Base-by-base conservation (phyloP, 30 jellyfish, hydroid and myxozoan genomes). In the Aurelia aurita complex sp. Pacific region DNA sequence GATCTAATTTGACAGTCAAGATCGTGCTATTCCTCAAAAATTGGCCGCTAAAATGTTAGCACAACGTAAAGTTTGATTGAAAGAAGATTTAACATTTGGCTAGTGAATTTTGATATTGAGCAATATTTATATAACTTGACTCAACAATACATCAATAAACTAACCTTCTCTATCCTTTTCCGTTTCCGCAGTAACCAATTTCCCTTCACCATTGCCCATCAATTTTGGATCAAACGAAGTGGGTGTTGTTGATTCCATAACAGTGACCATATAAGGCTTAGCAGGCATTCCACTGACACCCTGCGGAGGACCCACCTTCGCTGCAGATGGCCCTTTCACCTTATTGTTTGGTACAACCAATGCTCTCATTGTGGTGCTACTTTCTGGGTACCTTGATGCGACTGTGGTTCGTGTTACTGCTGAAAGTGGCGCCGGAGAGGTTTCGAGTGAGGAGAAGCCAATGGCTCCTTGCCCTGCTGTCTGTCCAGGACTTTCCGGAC, bases 151-250 rank as follows among this genome's bases (percentile, higher is more conserved):
- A 8, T 9, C 12, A 5, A 9, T 46, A 46, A 10, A 71, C 86
- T 72, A 8, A 73, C 93, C 93, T 84, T 67, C 81, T 46, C 69
- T 62, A 34, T 84, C 87, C 52, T 69, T 80, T 38, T 77, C 81
- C 16, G 61, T 77, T 15, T 72, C 86, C 13, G 64, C 42, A 2
- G 55, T 46, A 15, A 77, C 46, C 55, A 87, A 72, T 55, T 52
- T 29, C 34, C 90, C 93, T 8, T 16, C 63, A 15, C 61, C 9
- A 50, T 18, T 50, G n/a, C 74, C 64, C 19, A 67, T 3, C 6
- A 60, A 35, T 5, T 42, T 40, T 7, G 87, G 82, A 52, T 64
- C 68, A 57, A 19, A 84, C 0, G 93, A 64, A 8, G 42, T 77
- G n/a, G 76, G 87, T 18, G 86, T 73, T 2, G 87, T 77, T n/a